These are phyloP conservation scores for Myocastor coypus DNA, from an alignment of 2,113 vertebrate species.

Conservation along the genomic window DNA sequence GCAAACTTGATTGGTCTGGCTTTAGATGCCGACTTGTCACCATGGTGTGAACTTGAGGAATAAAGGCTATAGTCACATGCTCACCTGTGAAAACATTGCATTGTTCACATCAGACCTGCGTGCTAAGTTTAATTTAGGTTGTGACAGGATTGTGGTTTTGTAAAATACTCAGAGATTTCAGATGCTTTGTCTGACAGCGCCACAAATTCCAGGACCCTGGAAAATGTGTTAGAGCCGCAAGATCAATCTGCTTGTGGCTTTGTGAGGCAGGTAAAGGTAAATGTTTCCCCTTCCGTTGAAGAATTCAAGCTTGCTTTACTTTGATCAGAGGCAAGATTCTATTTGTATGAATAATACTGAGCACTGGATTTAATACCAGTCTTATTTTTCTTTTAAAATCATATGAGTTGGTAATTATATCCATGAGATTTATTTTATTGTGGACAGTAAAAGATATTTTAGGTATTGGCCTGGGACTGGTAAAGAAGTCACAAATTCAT, in stretches of 20 bases:
- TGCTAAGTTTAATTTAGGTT: not conserved
- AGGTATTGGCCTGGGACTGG: not conserved
- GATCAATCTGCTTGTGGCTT: not conserved
- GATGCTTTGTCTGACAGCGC: not conserved
- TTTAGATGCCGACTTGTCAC: slow-evolving; percentile 55
- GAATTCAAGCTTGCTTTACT: slow-evolving; percentile 56
- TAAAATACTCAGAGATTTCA: slow-evolving; percentile 27
- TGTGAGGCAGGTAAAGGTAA: not conserved
- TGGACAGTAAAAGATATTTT: slow-evolving; percentile 51
- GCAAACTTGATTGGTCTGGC: slow-evolving; percentile 56
- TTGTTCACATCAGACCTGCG: not conserved
- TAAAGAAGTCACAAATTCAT: not conserved
- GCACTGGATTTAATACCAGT: not conserved
- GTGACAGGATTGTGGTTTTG: not conserved
- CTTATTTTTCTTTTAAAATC: not conserved
- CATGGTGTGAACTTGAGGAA: not conserved
- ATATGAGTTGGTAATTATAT: not conserved
- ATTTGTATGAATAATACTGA: slow-evolving; percentile 32
- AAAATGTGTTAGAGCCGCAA: slow-evolving; percentile 50
- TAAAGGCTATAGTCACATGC: not conserved
- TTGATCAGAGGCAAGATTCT: slow-evolving; percentile 57
- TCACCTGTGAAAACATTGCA: not conserved
- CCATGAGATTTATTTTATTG: slow-evolving; percentile 1
- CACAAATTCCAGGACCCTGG: not conserved
- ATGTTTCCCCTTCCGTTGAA: not conserved